These are phyloP conservation scores for Uropsilus gracilis DNA, from an alignment of 2,113 vertebrate genomes.

Conservation along the genomic window DNA sequence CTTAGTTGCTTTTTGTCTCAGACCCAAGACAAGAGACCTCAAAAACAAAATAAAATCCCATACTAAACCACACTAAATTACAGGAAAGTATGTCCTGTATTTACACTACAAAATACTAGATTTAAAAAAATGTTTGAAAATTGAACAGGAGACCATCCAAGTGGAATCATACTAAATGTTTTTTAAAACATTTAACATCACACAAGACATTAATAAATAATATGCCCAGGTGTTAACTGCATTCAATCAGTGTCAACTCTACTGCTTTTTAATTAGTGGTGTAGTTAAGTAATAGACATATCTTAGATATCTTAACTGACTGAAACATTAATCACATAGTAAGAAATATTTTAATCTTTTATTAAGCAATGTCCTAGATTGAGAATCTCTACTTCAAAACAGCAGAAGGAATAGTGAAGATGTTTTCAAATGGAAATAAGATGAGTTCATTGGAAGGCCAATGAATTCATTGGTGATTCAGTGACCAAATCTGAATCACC, in stretches of 20 bases:
- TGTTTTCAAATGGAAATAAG: constrained; percentile 35
- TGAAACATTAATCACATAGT: constrained; percentile 39
- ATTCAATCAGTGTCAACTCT: constrained; percentile 34
- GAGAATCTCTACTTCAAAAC: constrained; percentile 48
- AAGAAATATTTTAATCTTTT: constrained; percentile 28
- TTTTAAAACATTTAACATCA: neutral
- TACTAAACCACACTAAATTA: constrained; percentile 38
- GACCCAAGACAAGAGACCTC: constrained; percentile 30
- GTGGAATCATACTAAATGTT: neutral
- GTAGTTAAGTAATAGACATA: neutral
- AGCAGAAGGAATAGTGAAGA: constrained; percentile 26
- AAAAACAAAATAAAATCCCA: constrained; percentile 17
- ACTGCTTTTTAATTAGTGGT: constrained; percentile 12
- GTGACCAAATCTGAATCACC: neutral
- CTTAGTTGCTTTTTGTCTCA: constrained; percentile 32
- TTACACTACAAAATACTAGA: constrained; percentile 47
- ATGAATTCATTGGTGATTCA: no score
- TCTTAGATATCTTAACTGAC: constrained; percentile 1
- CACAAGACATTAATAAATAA: neutral
- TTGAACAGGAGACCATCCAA: neutral
- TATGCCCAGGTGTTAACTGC: neutral
- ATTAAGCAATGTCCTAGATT: neutral
- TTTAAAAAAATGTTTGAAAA: constrained; percentile 25
- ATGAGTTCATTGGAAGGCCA: neutral
- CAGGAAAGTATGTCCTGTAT: neutral